Percentiles rank a stretch among this genome's conserved stretches.
Conservation (phyloP, 2,797 vertebrate genomes). For the Miichthys miiuy region DNA sequence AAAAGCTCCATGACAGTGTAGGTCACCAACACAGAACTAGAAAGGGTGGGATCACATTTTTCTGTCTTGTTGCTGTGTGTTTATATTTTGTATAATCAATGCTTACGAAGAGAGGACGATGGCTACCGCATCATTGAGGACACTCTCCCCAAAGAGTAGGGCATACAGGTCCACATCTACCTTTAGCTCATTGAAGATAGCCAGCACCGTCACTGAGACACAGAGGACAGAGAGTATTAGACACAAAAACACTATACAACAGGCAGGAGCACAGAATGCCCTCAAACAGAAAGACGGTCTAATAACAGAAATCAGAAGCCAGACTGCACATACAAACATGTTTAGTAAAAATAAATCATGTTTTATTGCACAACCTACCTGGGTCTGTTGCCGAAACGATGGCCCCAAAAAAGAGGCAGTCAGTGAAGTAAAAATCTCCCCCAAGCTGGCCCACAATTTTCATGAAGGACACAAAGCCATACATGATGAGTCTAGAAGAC, state of each 20-base stretch:
- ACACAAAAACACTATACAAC: constrained; percentile 1
- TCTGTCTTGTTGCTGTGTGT: not conserved
- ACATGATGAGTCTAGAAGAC: constrained; percentile 89
- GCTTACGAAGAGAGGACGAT: constrained; percentile 98
- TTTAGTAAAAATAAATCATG: not conserved
- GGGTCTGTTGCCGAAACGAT: constrained; percentile 98
- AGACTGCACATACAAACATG: too few relatives aligned
- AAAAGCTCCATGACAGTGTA: constrained; percentile 6
- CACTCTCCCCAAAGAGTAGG: constrained; percentile 97
- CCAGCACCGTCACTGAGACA: constrained; percentile 94
- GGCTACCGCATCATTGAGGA: constrained; percentile 98
- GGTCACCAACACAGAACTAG: constrained; percentile 9
- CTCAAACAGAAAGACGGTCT: not conserved
- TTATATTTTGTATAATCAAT: constrained; percentile 8
- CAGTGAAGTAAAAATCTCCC: constrained; percentile 97
- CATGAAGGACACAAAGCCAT: constrained; percentile 95
- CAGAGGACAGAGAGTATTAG: constrained; percentile 26
- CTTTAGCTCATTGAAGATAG: constrained; percentile 98
- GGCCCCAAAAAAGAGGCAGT: constrained; percentile 96
- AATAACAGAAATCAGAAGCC: not conserved
- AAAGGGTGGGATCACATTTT: not conserved
- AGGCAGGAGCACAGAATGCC: not conserved
- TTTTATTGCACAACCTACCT: constrained; percentile 79
- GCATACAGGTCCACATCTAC: constrained; percentile 98
- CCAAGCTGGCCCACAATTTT: constrained; percentile 92